Conservation (phyloP, 2,888 invertebrate genomes). For the Hirtodrosophila trivittata region DNA sequence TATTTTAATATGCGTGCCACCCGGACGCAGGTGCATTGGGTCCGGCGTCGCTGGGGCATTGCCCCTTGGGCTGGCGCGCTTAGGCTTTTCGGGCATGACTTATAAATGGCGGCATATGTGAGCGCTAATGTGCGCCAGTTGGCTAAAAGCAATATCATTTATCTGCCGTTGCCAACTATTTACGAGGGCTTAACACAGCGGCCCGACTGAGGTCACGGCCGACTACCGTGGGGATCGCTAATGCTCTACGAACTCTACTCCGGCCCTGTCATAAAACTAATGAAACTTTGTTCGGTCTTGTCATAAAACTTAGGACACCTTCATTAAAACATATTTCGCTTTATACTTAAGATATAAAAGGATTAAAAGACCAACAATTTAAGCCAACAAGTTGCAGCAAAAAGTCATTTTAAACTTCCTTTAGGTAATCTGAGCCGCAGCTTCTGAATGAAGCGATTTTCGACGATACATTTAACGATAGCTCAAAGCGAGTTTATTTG, state of each 20-base stretch:
- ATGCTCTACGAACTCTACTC: not conserved
- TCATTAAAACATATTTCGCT: constrained; percentile 28
- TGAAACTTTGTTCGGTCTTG: not conserved
- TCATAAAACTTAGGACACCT: constrained; percentile 27
- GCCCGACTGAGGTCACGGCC: not conserved
- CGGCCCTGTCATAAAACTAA: no score
- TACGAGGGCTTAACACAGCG: constrained; percentile 24
- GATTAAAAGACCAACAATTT: not conserved
- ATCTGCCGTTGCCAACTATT: constrained; percentile 31
- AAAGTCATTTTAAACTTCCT: no score
- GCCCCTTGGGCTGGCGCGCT: constrained; percentile 6
- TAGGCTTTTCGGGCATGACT: constrained; percentile 33
- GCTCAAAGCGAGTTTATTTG: no score
- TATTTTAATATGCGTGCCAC: constrained; percentile 65
- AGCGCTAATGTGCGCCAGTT: constrained; percentile 41
- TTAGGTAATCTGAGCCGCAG: no score
- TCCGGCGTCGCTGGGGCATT: constrained; percentile 25
- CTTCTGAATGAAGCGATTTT: no score
- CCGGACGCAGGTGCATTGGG: constrained; percentile 68
- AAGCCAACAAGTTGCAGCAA: no score
- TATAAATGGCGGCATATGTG: constrained; percentile 51
- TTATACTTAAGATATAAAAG: no score
- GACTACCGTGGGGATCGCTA: constrained; percentile 9
- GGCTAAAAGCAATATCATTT: constrained; percentile 53
- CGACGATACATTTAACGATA: no score